Conservation (phyloP, 2,888 invertebrate genomes). For the Phrixothrix hirtus region DNA sequence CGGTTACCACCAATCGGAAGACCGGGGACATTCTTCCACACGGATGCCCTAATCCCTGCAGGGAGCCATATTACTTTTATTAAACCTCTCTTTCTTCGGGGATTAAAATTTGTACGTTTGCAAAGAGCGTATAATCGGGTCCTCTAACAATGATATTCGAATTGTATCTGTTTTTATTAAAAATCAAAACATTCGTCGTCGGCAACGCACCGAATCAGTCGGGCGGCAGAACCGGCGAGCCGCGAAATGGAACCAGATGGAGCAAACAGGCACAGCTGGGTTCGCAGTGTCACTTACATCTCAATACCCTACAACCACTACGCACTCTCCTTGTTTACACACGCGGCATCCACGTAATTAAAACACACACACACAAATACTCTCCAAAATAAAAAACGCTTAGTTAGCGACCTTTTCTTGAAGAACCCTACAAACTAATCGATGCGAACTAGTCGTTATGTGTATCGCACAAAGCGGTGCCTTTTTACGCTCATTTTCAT, state of each 20-base stretch:
- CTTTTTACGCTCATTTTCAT: background rate
- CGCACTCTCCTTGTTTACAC: slow-evolving; percentile 47
- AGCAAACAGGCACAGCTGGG: slow-evolving; percentile 54
- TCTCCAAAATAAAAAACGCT: background rate
- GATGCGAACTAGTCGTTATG: too few relatives aligned
- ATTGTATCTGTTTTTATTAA: slow-evolving; percentile 41
- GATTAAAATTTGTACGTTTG: slow-evolving; percentile 44
- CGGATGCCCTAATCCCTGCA: slow-evolving; percentile 45
- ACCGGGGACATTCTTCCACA: slow-evolving; percentile 50
- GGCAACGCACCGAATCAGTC: slow-evolving; percentile 38
- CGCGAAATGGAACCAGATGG: slow-evolving; percentile 55
- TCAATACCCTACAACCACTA: slow-evolving; percentile 43
- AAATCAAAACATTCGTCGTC: slow-evolving; percentile 46
- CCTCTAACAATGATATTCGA: slow-evolving; percentile 32
- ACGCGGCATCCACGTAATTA: slow-evolving; percentile 50
- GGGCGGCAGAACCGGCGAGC: slow-evolving; percentile 46
- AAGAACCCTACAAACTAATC: background rate
- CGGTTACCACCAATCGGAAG: slow-evolving; percentile 49
- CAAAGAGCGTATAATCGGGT: slow-evolving; percentile 44
- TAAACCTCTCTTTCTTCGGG: slow-evolving; percentile 40
- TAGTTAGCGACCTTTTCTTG: background rate
- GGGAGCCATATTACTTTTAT: slow-evolving; percentile 42
- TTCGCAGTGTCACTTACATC: slow-evolving; percentile 51
- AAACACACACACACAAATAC: slow-evolving; percentile 37
- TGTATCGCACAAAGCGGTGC: too few relatives aligned